Conservation (phyloP, 2,113 vertebrate genomes). For the Oryzias woworae region DNA sequence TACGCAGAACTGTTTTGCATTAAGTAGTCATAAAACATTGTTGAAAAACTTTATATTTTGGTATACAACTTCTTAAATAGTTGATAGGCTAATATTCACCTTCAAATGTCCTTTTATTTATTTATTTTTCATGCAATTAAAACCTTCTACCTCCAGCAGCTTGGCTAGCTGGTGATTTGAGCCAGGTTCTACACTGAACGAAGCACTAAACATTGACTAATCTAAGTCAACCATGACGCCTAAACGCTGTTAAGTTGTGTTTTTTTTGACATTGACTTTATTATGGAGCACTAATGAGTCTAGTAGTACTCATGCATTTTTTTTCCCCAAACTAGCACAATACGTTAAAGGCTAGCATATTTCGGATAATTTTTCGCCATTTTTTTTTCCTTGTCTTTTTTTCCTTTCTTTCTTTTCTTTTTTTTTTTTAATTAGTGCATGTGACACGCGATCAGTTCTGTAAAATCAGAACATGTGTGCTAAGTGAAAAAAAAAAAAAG, state of each 20-base stretch:
- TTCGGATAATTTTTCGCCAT: conserved; percentile 38
- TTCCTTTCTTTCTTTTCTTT: conserved; percentile 14
- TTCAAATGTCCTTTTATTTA: conserved; percentile 24
- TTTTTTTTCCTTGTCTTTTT: conserved; percentile 26
- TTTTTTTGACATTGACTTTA: conserved; percentile 59
- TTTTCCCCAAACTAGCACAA: conserved; percentile 46
- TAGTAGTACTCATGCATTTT: conserved; percentile 52
- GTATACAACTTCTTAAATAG: conserved; percentile 54
- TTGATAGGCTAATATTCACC: conserved; percentile 37
- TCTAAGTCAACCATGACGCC: conserved; percentile 66
- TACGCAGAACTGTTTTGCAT: conserved; percentile 58
- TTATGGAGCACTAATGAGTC: conserved; percentile 49
- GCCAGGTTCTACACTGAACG: conserved; percentile 60
- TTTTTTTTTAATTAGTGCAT: conserved; percentile 17
- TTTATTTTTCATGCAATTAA: conserved; percentile 55
- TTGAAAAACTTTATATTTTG: conserved; percentile 54
- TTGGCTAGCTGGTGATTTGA: conserved; percentile 50
- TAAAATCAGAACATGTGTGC: conserved; percentile 49
- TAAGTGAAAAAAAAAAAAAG: conserved; percentile 10
- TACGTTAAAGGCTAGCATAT: conserved; percentile 55
- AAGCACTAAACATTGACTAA: conserved; percentile 68
- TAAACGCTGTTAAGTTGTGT: conserved; percentile 55
- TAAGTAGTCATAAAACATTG: conserved; percentile 50
- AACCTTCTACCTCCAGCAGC: conserved; percentile 41
- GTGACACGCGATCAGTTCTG: conserved; percentile 47